Evolutionary conservation across 1,140 invertebrate genomes (phyloP).

Genomic region (Trachelipus rathkii): DNA sequence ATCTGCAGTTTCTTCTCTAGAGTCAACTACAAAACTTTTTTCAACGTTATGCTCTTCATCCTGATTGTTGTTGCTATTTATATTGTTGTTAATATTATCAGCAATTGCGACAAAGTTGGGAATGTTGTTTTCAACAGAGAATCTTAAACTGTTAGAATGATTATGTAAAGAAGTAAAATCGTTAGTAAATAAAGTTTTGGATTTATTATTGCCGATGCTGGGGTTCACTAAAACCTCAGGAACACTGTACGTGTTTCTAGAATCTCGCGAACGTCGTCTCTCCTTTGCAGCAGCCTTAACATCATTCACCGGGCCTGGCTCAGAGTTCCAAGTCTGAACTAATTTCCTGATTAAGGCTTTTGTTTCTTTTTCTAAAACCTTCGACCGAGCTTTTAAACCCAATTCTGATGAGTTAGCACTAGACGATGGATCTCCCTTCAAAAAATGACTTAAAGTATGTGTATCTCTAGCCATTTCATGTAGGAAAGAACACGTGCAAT

Average conservation of each 20-base stretch:
- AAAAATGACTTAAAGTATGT: neutral
- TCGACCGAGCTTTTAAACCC: neutral
- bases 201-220: too few relatives aligned
- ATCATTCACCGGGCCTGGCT: neutral
- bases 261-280: neutral
- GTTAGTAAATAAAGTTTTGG: too few relatives aligned
- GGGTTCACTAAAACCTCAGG: neutral
- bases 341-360: neutral
- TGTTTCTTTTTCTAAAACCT: neutral
- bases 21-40: too few relatives aligned
- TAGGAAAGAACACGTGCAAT: neutral
- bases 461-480: neutral
- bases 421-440: neutral
- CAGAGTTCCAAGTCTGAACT: neutral
- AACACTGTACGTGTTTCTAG: neutral
- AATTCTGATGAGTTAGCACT: neutral
- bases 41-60: neutral
- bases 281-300: neutral
- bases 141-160: too few relatives aligned
- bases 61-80: too few relatives aligned
- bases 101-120: too few relatives aligned
- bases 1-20: too few relatives aligned
- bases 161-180: too few relatives aligned
- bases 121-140: too few relatives aligned
- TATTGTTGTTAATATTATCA: too few relatives aligned